Evolutionary conservation across 2,888 invertebrate species (phyloP), one percentile per base, ranked within the genome.

Genomic region (Phragmatobia fuliginosa): DNA sequence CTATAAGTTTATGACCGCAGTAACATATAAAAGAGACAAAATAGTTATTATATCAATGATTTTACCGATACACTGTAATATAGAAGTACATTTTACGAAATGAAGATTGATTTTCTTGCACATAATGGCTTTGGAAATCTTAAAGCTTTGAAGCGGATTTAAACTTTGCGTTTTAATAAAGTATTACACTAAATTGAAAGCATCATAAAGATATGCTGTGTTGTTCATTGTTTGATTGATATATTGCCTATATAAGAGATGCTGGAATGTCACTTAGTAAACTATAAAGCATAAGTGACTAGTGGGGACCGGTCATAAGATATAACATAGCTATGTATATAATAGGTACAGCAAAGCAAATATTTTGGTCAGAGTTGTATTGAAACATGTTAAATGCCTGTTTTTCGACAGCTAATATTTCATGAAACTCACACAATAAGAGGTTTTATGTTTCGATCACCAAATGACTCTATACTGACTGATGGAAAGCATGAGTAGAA

Each of bases 81-180:
- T 62, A 14, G 62, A 31, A 62, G 62, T 45, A 28, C 41, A 56
- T 38, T 41, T 38, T 16, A 62, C 11, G 14, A 31, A 21, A 25
- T 31, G 36, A 14, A 31, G 21, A 41, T 41, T 31, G 31, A 62
- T 62, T 62, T 45, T 62, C 62, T 41, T 62, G 32, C 32, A 33
- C 49, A 49, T 63, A 49, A 63, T 49, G 16, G 63, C 63, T 56
- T 56, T 56, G 16, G 56, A 56, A 56, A 32, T 63, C 32, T 45
- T 28, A 28, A 28, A 33, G 7, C 14, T n/a, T 32, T 45, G 7
- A 49, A 7, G 63, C 33, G 63, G 63, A 32, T 62, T 62, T 32
- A 21, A 31, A 21, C 11, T 31, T 18, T 31, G 63, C n/a, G n/a
- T 49, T 32, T 62, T 32, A n/a, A 63, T 49, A 32, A 63, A 21